phyloP scores from a whole-genome alignment of 2,113 vertebrate species.

The Charina bottae region DNA sequence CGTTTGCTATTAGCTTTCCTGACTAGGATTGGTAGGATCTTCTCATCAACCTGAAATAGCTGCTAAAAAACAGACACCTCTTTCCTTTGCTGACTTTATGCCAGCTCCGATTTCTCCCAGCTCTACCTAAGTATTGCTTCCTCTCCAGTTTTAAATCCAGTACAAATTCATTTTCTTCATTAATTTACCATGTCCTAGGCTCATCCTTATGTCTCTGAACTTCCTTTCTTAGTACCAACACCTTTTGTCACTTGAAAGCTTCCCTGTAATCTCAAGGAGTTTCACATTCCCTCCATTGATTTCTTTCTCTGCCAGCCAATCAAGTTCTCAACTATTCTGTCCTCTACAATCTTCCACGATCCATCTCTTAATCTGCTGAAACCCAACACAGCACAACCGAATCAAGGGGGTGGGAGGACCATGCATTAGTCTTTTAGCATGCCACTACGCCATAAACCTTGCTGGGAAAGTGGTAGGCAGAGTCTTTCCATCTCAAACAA shows the following conservation, averaged over 20 bases:
- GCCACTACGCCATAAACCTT: not conserved
- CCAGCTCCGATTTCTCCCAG: not conserved
- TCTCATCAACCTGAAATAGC: not conserved
- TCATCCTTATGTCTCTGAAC: not conserved
- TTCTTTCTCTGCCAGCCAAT: not conserved
- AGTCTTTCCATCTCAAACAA: not conserved
- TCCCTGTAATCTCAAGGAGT: not conserved
- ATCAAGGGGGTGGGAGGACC: not conserved
- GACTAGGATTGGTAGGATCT: not conserved
- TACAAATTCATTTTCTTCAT: not conserved
- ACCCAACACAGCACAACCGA: not conserved
- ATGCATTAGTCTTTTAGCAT: not conserved
- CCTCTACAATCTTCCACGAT: not conserved
- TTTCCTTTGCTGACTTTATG: not conserved
- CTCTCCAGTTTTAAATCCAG: not conserved
- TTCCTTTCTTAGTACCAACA: not conserved
- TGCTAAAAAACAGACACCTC: not conserved
- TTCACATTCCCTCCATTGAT: not conserved
- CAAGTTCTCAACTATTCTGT: not conserved
- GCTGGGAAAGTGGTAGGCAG: not conserved
- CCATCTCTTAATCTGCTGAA: not conserved
- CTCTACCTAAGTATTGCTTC: not conserved
- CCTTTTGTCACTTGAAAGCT: not conserved
- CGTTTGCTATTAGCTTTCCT: not conserved
- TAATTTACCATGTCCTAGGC: not conserved